Evolutionary conservation across 23 tunicate species (phyloP).

Genomic region (Ascidia mentula): DNA sequence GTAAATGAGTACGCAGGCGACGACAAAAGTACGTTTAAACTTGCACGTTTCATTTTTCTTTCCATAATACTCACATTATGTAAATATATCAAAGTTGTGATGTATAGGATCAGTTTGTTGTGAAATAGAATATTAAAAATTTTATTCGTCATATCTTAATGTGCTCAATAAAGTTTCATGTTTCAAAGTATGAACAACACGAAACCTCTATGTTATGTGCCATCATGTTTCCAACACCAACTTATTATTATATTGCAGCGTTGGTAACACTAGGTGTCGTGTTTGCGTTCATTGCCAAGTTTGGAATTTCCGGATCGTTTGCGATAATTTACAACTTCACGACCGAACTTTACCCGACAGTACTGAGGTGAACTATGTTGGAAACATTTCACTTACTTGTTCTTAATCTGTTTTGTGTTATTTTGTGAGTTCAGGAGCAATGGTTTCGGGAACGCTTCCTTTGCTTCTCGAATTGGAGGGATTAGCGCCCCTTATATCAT

Average conservation of each 20-base stretch:
- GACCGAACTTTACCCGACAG: constrained; percentile 44
- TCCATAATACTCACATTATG: too few relatives aligned
- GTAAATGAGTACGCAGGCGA: constrained; percentile 10
- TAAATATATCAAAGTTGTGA: too few relatives aligned
- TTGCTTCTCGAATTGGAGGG: constrained; percentile 63
- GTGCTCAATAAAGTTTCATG: too few relatives aligned
- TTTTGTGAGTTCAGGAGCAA: constrained; percentile 41
- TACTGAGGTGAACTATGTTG: constrained; percentile 32
- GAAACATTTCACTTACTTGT: too few relatives aligned
- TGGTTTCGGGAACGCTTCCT: constrained; percentile 60
- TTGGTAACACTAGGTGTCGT: constrained; percentile 12
- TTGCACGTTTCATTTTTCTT: too few relatives aligned
- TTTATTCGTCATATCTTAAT: too few relatives aligned
- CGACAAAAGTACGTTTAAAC: too few relatives aligned
- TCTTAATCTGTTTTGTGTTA: background rate
- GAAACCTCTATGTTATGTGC: too few relatives aligned
- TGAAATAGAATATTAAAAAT: too few relatives aligned
- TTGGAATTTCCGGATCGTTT: constrained; percentile 28
- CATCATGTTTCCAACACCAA: too few relatives aligned
- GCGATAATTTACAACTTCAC: constrained; percentile 30
- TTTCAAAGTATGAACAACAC: too few relatives aligned
- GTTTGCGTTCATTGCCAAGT: constrained; percentile 37
- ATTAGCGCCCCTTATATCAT: constrained; percentile 61
- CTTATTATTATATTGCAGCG: background rate
- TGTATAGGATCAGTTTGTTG: too few relatives aligned